These are phyloP conservation scores for Geotrupes spiniger DNA, from an alignment of 2,888 invertebrate genomes.

Conservation along the genomic window DNA sequence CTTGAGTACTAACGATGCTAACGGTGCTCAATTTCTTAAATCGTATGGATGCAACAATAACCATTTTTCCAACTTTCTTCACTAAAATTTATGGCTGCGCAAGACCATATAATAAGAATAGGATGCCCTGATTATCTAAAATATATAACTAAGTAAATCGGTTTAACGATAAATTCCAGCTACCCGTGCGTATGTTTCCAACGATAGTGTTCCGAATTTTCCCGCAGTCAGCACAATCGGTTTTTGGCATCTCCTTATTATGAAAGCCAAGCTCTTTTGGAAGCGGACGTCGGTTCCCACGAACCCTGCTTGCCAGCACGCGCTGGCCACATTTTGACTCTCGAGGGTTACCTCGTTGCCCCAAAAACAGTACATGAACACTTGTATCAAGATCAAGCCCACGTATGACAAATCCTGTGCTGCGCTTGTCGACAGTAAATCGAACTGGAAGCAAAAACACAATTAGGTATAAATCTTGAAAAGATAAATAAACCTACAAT, in stretches of 20 bases:
- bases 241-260: conserved; percentile 20
- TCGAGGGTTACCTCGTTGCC: conserved; percentile 18
- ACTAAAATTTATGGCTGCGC: no score
- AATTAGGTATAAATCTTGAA: no score
- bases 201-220: conserved; percentile 15
- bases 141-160: no score
- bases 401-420: conserved; percentile 23
- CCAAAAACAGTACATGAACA: conserved; percentile 19
- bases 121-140: conserved; percentile 12
- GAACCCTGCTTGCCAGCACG: conserved; percentile 18
- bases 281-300: conserved; percentile 15
- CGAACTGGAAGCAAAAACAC: conserved; percentile 10
- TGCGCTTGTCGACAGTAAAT: conserved; percentile 14
- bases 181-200: conserved; percentile 18
- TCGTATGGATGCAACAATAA: no score
- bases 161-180: not conserved
- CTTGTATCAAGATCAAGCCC: conserved; percentile 13
- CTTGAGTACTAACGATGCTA: no score
- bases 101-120: conserved; percentile 15
- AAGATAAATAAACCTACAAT: no score
- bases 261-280: conserved; percentile 12
- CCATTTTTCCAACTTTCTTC: no score
- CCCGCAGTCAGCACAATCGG: conserved; percentile 20
- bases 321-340: conserved; percentile 15
- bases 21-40: no score